Base-by-base conservation (phyloP, 2,888 invertebrate species). In the Agonopterix heracliana region DNA sequence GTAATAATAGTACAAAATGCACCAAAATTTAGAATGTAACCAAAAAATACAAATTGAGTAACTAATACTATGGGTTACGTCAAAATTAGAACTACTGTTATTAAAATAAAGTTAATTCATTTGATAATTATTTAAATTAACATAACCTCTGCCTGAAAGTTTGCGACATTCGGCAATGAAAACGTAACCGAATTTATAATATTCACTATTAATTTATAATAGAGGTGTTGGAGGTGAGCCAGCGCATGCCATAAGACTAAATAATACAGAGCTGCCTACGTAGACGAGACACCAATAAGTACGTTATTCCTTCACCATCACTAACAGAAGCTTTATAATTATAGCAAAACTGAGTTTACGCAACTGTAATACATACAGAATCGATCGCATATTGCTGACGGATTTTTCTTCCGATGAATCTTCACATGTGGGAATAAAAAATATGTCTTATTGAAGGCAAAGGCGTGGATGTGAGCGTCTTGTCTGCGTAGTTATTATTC, bases 161-260 rank as follows among this genome's bases (percentile, higher is more conserved):
- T 58, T 59, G 49, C 57, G 62, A 61, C 43, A 66, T 54, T 55
- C 54, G 59, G 57, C 59, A 60, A 61, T 64, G 13, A 47, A 45
- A 46, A 48, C 41, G 43, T 43, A 49, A 49, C 54, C 46, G 45
- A 48, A 51, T 54, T 58, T 64, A 67, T 65, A 78, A 74, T 74
- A 77, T 76, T 63, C 59, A 73, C 71, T 73, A 72, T 68, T 66
- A 47, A 65, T 71, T 74, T 66, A 55, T 55, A 60, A 57, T 56
- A 47, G 14, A 26, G 10, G 41, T 41, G 45, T 13, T 14, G 7
- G n/a, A 57, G 47, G 44, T 45, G 56, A 57, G 56, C 54, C 54
- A 52, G 59, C 57, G 57, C 45, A 11, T 45, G 5, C 54, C 60
- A 57, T 52, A 53, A 56, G 58, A 63, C 59, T 63, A 61, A 64